Conservation (phyloP, 2,888 invertebrate genomes). For the Griposia aprilina region DNA sequence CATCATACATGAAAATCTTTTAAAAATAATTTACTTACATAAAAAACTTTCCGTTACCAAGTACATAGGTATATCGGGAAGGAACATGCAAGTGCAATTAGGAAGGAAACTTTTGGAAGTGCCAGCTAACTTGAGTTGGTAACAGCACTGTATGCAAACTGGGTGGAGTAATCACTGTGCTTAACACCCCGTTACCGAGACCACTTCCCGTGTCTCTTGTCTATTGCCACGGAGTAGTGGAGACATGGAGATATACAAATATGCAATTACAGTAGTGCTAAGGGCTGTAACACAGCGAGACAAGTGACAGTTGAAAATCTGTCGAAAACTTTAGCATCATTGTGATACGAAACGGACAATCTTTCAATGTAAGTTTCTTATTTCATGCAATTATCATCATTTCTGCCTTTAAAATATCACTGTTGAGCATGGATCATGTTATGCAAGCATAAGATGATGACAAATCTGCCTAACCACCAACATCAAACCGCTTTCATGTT, state of each 20-base stretch:
- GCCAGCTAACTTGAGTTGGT: slow-evolving; percentile 53
- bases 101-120: slow-evolving; percentile 54
- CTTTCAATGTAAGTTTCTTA: not conserved
- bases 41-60: slow-evolving; percentile 32
- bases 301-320: not conserved
- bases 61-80: slow-evolving; percentile 36
- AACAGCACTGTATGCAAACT: slow-evolving; percentile 70
- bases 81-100: slow-evolving; percentile 57
- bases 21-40: slow-evolving; percentile 36
- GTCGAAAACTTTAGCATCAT: not conserved
- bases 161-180: slow-evolving; percentile 70
- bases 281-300: not conserved
- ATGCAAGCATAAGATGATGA: not conserved
- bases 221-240: slow-evolving; percentile 26
- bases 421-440: not conserved
- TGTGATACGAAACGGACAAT: not conserved
- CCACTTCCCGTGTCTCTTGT: slow-evolving; percentile 67
- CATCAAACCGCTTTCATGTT: not conserved
- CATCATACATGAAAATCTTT: slow-evolving; percentile 11
- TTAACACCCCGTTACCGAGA: slow-evolving; percentile 72
- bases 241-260: slow-evolving; percentile 8
- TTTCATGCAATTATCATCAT: not conserved
- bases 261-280: not conserved
- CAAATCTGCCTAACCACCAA: not conserved
- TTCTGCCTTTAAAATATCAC: not conserved